These are phyloP conservation scores for Pristionchus maxplancki DNA, from an alignment of 2,888 invertebrate species.

Conservation along the genomic window DNA sequence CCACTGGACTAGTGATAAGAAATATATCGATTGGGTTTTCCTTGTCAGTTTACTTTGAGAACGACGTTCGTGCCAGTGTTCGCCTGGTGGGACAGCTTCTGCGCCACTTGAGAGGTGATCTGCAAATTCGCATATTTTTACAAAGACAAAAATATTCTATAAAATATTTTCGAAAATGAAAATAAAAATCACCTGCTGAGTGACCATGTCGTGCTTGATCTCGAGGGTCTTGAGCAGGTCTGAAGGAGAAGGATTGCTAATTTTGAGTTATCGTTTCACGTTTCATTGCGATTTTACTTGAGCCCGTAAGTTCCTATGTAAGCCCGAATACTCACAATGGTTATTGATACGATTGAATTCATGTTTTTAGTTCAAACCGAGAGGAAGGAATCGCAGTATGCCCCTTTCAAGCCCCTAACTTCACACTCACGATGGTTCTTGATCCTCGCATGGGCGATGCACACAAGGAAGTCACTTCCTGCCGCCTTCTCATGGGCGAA, in stretches of 20 bases:
- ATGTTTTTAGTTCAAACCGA: too few relatives aligned
- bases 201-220: neutral
- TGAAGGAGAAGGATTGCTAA: neutral
- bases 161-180: neutral
- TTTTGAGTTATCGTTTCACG: neutral
- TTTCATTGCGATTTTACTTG: neutral
- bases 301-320: too few relatives aligned
- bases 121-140: neutral
- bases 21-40: too few relatives aligned
- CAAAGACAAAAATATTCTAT: neutral
- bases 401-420: too few relatives aligned
- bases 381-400: too few relatives aligned
- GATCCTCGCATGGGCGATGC: neutral
- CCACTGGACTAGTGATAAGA: too few relatives aligned
- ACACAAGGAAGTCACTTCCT: neutral
- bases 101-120: neutral
- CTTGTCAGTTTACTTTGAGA: too few relatives aligned
- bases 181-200: conserved; percentile 26
- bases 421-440: conserved; percentile 49
- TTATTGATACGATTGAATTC: too few relatives aligned
- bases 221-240: neutral
- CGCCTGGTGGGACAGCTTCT: neutral
- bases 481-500: neutral
- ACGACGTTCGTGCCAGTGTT: conserved; percentile 24
- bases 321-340: too few relatives aligned